Conservation (phyloP, 1,140 invertebrate genomes). For the Tetragnatha versicolor region DNA sequence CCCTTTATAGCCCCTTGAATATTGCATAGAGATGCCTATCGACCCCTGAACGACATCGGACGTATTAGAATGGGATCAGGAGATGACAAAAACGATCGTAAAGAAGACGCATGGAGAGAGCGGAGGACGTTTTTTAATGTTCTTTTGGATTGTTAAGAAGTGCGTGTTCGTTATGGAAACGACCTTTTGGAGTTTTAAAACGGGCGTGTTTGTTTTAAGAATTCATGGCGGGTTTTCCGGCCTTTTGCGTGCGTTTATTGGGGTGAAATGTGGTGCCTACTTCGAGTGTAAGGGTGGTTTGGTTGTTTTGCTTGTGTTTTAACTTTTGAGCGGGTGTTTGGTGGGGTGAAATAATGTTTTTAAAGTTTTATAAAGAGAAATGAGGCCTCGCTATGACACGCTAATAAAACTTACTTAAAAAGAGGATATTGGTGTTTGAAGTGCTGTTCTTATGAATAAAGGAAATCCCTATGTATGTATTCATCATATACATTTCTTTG, state of each 20-base stretch:
- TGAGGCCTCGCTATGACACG: too few species aligned
- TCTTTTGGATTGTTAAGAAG: not conserved
- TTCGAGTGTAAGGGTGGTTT: not conserved
- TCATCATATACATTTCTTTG: too few species aligned
- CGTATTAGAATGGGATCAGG: conserved; percentile 17
- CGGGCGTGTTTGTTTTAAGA: not conserved
- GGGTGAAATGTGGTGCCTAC: too few species aligned
- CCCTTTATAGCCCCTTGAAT: conserved; percentile 29
- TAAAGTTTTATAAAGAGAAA: too few species aligned
- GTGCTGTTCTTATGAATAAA: too few species aligned
- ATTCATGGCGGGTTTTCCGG: not conserved
- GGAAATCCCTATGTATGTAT: too few species aligned
- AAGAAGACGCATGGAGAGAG: conserved; percentile 3
- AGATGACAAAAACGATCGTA: conserved; percentile 11
- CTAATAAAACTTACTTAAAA: too few species aligned
- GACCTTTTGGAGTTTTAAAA: not conserved
- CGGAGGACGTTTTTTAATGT: not conserved
- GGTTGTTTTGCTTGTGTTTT: not conserved
- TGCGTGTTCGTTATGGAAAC: not conserved
- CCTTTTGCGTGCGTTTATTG: too few species aligned
- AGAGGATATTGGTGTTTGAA: too few species aligned
- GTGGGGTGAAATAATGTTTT: too few species aligned
- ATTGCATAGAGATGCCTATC: conserved; percentile 20
- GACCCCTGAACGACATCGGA: not conserved
- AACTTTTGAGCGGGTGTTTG: not conserved